Percentiles rank a stretch among this genome's conserved stretches.
Conservation (phyloP, 2,113 vertebrate genomes). For the Cathartes aura region DNA sequence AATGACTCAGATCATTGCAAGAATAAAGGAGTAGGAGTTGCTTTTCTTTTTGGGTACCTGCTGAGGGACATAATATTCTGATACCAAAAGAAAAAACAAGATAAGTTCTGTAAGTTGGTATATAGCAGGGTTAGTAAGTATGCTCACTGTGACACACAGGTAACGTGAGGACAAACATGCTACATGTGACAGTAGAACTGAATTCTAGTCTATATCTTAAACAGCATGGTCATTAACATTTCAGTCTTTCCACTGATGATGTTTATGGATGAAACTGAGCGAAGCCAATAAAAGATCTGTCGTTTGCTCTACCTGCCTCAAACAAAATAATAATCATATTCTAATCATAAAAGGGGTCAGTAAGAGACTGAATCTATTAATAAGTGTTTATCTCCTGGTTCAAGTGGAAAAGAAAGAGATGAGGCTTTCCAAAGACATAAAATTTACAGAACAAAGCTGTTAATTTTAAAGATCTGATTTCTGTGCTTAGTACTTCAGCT, state of each 20-base stretch:
- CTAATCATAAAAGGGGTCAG: neutral
- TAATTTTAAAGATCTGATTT: neutral
- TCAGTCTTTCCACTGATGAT: neutral
- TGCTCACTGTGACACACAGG: neutral
- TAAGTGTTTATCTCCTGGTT: neutral
- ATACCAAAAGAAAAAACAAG: neutral
- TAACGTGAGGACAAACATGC: neutral
- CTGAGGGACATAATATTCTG: neutral
- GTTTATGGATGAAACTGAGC: neutral
- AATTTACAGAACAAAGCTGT: neutral
- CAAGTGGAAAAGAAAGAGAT: neutral
- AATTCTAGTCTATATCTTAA: neutral
- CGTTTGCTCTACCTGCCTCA: neutral
- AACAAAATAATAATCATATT: neutral
- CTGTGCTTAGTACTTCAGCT: neutral
- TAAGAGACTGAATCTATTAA: neutral
- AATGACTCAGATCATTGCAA: neutral
- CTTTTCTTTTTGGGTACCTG: neutral
- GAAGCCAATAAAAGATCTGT: neutral
- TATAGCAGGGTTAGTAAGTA: neutral
- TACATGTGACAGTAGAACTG: neutral
- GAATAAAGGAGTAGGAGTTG: neutral
- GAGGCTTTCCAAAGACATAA: neutral
- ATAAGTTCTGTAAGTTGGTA: neutral
- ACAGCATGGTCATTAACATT: neutral